phyloP scores from a whole-genome alignment of 2,113 vertebrate genomes.

The Gorilla gorilla region DNA sequence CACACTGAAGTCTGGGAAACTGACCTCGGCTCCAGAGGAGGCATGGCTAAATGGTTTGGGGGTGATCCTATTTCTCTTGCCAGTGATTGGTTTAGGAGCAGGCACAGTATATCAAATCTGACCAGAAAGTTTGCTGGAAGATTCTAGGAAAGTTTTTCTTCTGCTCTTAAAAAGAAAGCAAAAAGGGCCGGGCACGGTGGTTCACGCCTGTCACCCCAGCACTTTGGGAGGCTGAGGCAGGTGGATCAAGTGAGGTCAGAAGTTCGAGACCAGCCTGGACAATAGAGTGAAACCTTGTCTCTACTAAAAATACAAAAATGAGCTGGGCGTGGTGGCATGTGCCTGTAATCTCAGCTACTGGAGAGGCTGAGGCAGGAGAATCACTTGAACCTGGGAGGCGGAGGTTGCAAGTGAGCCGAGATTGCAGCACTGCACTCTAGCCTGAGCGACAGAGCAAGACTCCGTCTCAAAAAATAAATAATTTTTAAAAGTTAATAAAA shows the following conservation, averaged over 20 bases:
- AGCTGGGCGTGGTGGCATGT: fast-evolving
- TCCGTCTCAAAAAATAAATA: not conserved
- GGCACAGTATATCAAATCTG: not conserved
- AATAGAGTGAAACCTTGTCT: not conserved
- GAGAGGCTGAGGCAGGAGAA: too few relatives aligned
- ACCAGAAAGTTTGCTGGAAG: not conserved
- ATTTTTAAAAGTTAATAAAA: too few relatives aligned
- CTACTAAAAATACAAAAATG: not conserved
- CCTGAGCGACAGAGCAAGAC: too few relatives aligned
- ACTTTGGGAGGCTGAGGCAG: not conserved
- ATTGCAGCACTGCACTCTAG: too few relatives aligned
- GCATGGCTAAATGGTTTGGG: not conserved
- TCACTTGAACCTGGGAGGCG: too few relatives aligned
- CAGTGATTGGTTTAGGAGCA: not conserved
- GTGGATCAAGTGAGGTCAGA: not conserved
- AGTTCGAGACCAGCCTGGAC: not conserved
- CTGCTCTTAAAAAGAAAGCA: constrained; percentile 8
- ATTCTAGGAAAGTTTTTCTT: not conserved
- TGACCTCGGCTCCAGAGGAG: not conserved
- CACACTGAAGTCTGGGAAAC: not conserved
- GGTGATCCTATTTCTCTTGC: not conserved
- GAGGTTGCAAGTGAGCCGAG: too few relatives aligned
- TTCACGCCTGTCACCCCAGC: not conserved
- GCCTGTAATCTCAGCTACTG: too few relatives aligned
- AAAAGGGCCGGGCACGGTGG: not conserved